These are phyloP conservation scores for Polydrusus cervinus DNA, from an alignment of 2,888 invertebrate species.

Conservation along the genomic window DNA sequence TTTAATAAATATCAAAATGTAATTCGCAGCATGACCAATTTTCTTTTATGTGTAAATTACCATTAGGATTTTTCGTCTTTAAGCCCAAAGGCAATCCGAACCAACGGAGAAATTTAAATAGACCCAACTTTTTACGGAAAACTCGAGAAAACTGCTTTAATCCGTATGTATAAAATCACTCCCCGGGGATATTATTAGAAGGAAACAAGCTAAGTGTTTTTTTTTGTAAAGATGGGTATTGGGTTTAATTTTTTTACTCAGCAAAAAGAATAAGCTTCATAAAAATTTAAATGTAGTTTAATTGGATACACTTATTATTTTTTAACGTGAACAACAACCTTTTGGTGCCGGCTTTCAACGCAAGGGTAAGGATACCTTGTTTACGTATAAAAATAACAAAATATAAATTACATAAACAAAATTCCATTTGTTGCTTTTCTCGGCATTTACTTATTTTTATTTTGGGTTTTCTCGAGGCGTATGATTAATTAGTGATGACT, in stretches of 20 bases:
- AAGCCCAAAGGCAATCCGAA: slow-evolving; percentile 24
- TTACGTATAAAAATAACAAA: no score
- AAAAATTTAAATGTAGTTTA: slow-evolving; percentile 8
- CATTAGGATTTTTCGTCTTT: slow-evolving; percentile 32
- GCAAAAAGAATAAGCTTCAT: slow-evolving; percentile 5
- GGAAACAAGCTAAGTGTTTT: slow-evolving; percentile 20
- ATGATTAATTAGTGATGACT: no score
- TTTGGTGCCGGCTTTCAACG: no score
- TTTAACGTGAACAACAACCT: background rate
- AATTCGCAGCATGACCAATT: slow-evolving; percentile 36
- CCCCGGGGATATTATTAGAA: slow-evolving; percentile 10
- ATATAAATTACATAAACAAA: no score
- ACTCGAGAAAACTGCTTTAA: slow-evolving; percentile 25
- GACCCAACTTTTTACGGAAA: slow-evolving; percentile 28
- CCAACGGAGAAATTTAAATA: slow-evolving; percentile 34
- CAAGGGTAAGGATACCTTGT: no score
- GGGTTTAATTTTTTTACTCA: background rate
- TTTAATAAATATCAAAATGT: slow-evolving; percentile 25
- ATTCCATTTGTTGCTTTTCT: no score
- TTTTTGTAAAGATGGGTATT: background rate
- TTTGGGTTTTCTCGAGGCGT: no score
- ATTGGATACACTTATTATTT: background rate
- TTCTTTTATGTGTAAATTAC: slow-evolving; percentile 29
- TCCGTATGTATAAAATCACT: slow-evolving; percentile 15
- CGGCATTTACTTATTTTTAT: no score